Base-by-base conservation (phyloP, 2,113 vertebrate genomes). In the Ciconia stormi region DNA sequence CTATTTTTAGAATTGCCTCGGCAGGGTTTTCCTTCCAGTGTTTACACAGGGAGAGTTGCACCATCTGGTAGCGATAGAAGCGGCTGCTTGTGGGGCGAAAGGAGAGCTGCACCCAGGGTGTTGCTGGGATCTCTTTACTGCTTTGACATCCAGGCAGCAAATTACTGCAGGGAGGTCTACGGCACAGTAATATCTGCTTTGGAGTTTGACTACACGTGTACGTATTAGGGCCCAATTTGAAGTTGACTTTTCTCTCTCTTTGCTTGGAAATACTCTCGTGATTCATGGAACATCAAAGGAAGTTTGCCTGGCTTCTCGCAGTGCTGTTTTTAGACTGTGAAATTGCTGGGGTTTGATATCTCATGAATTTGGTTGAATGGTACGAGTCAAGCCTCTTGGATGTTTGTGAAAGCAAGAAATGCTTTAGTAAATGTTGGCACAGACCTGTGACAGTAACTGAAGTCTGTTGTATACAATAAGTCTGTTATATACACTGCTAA, bases 11-110 rank as follows among this genome's bases (percentile, higher is more conserved):
- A 74, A 56, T 96, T 85, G 85, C 97, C 96, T 97, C 95, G 55
- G 93, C 87, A 96, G 97, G 97, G 92, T 97, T 98, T 98, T 97
- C 95, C 96, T 98, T 67, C 53, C 81, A 90, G 77, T 98, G 98
- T 98, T 98, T 98, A 97, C 62, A 84, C 89, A 97, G 87, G 56
- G 84, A 96, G 97, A 97, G 95, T 83, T 70, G 86, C 95, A 94
- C 98, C 98, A 98, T 98, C 98, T 98, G 98, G 98, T 98, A 98
- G 92, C 83, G 92, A 97, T 98, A 97, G 97, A 96, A 97, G 94
- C 74, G 77, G 69, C 91, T 95, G 94, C 89, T 84, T 82, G 90
- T 83, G 91, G 90, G 93, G 93, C 3, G 47, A 80, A 63, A 73
- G 93, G 66, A 78, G 94, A 85, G 91, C 97, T 96, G 92, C 90